Evolutionary conservation across 2,888 invertebrate species (phyloP).

Genomic region (Limnephilus lunatus): DNA sequence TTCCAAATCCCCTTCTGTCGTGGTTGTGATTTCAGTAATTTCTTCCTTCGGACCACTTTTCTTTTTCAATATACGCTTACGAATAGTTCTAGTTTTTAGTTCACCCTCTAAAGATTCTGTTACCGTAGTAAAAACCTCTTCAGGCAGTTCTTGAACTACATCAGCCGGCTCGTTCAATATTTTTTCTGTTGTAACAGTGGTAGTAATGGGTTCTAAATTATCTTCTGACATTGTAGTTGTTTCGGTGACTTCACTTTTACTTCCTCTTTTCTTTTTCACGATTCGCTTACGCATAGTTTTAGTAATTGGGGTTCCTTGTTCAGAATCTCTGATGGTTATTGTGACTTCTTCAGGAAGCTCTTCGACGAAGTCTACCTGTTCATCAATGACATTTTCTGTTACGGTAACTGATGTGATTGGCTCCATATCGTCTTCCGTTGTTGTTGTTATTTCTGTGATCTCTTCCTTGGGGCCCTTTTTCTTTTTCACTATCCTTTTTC

Average conservation of each 20-base stretch:
- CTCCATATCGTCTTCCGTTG: conserved; percentile 70
- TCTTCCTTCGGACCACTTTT: conserved; percentile 68
- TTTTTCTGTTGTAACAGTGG: conserved; percentile 67
- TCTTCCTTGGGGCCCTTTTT: conserved; percentile 71
- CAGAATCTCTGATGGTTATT: conserved; percentile 68
- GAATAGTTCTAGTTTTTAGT: neutral
- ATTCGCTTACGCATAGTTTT: conserved; percentile 71
- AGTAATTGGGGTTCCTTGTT: conserved; percentile 69
- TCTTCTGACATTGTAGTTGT: conserved; percentile 68
- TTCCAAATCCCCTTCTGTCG: conserved; percentile 70
- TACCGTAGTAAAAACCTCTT: conserved; percentile 65
- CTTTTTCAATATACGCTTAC: conserved; percentile 69
- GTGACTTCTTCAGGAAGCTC: conserved; percentile 68
- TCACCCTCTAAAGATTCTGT: neutral
- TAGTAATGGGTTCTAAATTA: conserved; percentile 65
- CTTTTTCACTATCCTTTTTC: conserved; percentile 71
- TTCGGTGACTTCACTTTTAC: conserved; percentile 72
- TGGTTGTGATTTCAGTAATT: conserved; percentile 70
- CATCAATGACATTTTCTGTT: conserved; percentile 67
- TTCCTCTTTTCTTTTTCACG: conserved; percentile 70
- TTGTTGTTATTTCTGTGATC: conserved; percentile 72
- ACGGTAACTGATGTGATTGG: conserved; percentile 68
- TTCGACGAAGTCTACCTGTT: neutral
- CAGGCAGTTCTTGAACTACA: conserved; percentile 70
- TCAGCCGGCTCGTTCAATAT: conserved; percentile 66